Evolutionary conservation across 2,113 vertebrate genomes (phyloP), one percentile per base, ranked within the genome.

Genomic region (Vombatus ursinus): DNA sequence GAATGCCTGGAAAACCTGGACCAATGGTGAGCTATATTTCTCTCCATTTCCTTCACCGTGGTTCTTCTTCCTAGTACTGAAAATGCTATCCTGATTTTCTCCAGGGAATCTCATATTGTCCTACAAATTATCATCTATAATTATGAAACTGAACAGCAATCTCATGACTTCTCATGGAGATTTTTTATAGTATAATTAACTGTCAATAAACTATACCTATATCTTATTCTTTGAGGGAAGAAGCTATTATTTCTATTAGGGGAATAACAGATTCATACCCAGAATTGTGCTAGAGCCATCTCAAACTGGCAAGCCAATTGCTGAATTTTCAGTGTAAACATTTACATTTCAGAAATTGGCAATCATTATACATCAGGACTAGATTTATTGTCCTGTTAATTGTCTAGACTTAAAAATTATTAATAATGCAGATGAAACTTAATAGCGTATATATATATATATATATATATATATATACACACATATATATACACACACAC

Each of bases 1-100:
- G 99, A 49, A 99, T 99, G 97, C 89, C 99, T 77, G 99, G 99
- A 84, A 99, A 99, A 98, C 98, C 99, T 94, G 99, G 99, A n/a
- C 98, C 99, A 92, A 98, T 98, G 98, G 98, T 99, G 97, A 97
- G 97, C 93, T 95, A 50, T 31, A 37, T 93, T 95, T 89, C 49
- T 44, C 90, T 96, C 8, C 37, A 52, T 91, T 92, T 57, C 8
- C 1, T 23, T 7, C 0, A 47, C 8, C 52, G 1, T 90, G 37
- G 22, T 84, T 91, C 44, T 84, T 22, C 12, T 50, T 12, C 8
- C 2, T 14, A 52, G 7, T 89, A 19, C 26, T 28, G 3, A 89
- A 8, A 53, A 47, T n/a, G 10, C 2, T 90, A 26, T 50, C 52
- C 3, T 44, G 19, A 61, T 94, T 95, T 95, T 37, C 31, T 91